Conservation (phyloP, 1,140 invertebrate genomes). For the Drusus annulatus region DNA sequence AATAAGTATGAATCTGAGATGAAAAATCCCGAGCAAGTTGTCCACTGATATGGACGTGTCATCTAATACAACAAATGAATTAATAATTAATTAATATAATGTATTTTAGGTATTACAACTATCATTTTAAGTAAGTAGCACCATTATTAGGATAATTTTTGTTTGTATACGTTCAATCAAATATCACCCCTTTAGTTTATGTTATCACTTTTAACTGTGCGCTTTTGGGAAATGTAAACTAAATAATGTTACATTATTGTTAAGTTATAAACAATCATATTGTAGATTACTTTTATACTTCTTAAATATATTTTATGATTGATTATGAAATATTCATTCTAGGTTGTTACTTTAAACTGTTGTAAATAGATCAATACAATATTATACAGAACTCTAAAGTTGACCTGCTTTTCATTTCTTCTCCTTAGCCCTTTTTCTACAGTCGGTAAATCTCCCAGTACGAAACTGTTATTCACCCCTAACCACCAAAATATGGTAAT, state of each 20-base stretch:
- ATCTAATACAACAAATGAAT: neutral
- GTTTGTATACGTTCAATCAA: conserved; percentile 24
- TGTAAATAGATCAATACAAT: conserved; percentile 27
- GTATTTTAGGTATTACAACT: neutral
- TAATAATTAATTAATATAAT: neutral
- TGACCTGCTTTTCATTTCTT: neutral
- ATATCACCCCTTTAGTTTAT: neutral
- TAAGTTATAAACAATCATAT: too few species aligned
- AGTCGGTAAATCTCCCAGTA: too few species aligned
- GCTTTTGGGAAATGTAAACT: neutral
- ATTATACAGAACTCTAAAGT: conserved; percentile 16
- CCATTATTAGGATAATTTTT: conserved; percentile 20
- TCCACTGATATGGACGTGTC: too few species aligned
- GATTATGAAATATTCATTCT: conserved; percentile 16
- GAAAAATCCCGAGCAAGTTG: too few species aligned
- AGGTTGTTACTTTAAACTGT: conserved; percentile 35
- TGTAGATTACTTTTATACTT: conserved; percentile 38
- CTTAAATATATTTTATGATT: conserved; percentile 35
- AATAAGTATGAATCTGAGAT: too few species aligned
- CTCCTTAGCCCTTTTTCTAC: too few species aligned
- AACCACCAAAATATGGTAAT: too few species aligned
- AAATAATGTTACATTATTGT: neutral
- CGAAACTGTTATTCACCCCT: too few species aligned
- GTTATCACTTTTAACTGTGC: neutral
- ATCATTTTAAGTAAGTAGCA: conserved; percentile 1